phyloP scores from a whole-genome alignment of 2,113 vertebrate genomes.

The Salminus brasiliensis region DNA sequence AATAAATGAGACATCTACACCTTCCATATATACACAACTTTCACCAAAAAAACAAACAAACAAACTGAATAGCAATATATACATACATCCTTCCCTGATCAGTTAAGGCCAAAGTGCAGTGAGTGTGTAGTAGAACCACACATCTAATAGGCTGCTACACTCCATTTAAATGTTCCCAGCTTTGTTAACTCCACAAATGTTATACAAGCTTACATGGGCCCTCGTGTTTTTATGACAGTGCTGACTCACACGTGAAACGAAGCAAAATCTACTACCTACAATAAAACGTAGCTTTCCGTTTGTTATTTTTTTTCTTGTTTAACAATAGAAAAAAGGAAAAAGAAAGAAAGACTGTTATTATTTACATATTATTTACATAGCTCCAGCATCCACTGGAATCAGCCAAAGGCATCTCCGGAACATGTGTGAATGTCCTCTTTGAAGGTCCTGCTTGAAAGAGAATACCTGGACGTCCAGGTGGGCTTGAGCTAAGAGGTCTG shows the following conservation, averaged over 20 bases:
- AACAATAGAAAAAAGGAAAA: slow-evolving; percentile 22
- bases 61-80: background rate
- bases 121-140: slow-evolving; percentile 48
- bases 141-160: slow-evolving; percentile 63
- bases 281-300: slow-evolving; percentile 4
- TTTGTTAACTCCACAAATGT: slow-evolving; percentile 60
- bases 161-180: slow-evolving; percentile 65
- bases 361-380: slow-evolving; percentile 53
- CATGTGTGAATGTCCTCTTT: slow-evolving; percentile 15
- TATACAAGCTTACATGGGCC: slow-evolving; percentile 45
- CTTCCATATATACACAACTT: slow-evolving; percentile 32
- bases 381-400: slow-evolving; percentile 48
- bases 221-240: slow-evolving; percentile 23
- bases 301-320: background rate
- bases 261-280: slow-evolving; percentile 22
- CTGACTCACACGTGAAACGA: slow-evolving; percentile 12
- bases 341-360: background rate
- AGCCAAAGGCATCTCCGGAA: slow-evolving; percentile 52
- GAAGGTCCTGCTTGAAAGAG: slow-evolving; percentile 34
- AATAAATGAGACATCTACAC: slow-evolving; percentile 13
- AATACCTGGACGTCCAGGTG: slow-evolving; percentile 23
- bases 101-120: slow-evolving; percentile 78
- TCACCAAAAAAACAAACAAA: background rate
- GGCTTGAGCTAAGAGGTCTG: slow-evolving; percentile 35
- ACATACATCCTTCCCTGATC: slow-evolving; percentile 77